These are phyloP conservation scores for Bicyclus anynana DNA, from an alignment of 1,140 invertebrate genomes.

Conservation along the genomic window DNA sequence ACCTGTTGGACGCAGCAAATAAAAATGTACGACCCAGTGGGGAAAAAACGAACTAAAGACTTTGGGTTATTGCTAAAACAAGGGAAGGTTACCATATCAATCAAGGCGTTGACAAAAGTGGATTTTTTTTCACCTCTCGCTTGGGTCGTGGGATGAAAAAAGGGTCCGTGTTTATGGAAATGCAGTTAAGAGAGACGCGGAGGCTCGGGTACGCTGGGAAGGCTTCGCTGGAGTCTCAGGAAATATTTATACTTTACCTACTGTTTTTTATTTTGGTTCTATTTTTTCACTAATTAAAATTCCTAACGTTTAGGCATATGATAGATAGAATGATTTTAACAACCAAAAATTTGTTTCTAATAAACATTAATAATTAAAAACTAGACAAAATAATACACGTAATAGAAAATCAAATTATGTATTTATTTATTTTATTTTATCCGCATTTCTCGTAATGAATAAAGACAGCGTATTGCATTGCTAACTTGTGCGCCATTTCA, in stretches of 20 bases:
- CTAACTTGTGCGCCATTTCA: too few species aligned
- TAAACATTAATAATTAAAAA: too few species aligned
- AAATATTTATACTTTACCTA: background rate
- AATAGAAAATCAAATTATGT: too few species aligned
- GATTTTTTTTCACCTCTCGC: conserved; percentile 52
- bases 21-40: conserved; percentile 65
- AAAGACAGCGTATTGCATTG: too few species aligned
- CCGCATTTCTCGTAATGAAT: too few species aligned
- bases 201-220: conserved; percentile 29
- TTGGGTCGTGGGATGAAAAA: conserved; percentile 63
- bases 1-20: conserved; percentile 71
- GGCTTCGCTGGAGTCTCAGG: conserved; percentile 4
- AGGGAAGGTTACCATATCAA: conserved; percentile 75
- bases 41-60: conserved; percentile 58
- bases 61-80: conserved; percentile 76
- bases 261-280: background rate
- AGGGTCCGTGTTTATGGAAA: conserved; percentile 73
- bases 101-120: conserved; percentile 76
- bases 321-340: too few species aligned
- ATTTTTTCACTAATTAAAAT: background rate
- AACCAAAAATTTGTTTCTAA: too few species aligned
- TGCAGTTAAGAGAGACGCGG: conserved; percentile 62
- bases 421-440: too few species aligned
- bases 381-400: too few species aligned
- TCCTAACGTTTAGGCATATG: background rate